phyloP scores from a whole-genome alignment of 92 coral and sea anemone species.

The Hydrozoanthus gracilis region DNA sequence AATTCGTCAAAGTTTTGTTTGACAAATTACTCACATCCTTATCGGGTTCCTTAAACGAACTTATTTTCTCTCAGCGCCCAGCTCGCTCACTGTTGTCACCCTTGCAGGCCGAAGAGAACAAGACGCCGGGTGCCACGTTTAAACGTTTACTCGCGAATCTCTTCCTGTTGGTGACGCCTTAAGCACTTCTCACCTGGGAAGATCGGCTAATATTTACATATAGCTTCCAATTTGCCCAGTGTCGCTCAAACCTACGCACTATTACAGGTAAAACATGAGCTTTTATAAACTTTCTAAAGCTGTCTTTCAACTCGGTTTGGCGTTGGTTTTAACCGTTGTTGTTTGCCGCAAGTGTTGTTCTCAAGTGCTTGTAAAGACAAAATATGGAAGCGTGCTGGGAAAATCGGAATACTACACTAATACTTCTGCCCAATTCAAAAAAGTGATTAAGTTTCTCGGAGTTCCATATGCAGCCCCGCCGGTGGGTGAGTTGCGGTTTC shows the following conservation, averaged over 20 bases:
- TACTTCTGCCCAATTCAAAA: constrained; percentile 54
- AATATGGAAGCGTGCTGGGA: constrained; percentile 73
- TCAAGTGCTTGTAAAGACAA: constrained; percentile 51
- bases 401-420: constrained; percentile 55
- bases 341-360: not conserved
- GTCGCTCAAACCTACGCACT: constrained; percentile 39
- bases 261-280: constrained; percentile 10
- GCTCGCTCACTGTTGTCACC: not conserved
- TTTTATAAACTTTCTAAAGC: not conserved
- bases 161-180: constrained; percentile 34
- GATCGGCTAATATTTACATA: not conserved
- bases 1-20: not conserved
- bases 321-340: not conserved
- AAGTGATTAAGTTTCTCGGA: constrained; percentile 80
- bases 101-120: not conserved
- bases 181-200: constrained; percentile 7
- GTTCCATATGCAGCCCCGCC: constrained; percentile 88
- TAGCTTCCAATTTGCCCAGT: constrained; percentile 25
- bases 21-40: constrained; percentile 18
- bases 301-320: not conserved
- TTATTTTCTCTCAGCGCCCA: not conserved
- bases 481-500: constrained; percentile 70
- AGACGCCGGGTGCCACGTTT: not conserved
- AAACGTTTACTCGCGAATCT: not conserved
- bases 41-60: not conserved